Conservation (phyloP, 2,113 vertebrate species). For the Oophaga pumilio region DNA sequence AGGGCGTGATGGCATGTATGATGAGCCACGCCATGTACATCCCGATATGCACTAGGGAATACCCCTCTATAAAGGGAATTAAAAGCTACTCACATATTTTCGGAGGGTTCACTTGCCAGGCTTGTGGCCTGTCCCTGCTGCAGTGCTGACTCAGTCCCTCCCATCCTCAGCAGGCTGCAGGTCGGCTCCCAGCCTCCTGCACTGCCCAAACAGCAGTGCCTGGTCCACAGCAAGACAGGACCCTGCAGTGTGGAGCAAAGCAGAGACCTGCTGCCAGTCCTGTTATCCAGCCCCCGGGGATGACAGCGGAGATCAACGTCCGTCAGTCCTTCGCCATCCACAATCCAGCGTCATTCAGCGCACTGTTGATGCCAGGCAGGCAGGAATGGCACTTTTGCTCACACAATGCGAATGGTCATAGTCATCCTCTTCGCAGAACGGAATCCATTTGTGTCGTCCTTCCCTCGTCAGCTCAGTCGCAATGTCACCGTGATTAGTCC, state of each 20-base stretch:
- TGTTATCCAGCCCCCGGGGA: constrained; percentile 34
- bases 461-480: not conserved
- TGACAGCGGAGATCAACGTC: not conserved
- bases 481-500: constrained; percentile 24
- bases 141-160: constrained; percentile 80
- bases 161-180: constrained; percentile 73
- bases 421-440: constrained; percentile 11
- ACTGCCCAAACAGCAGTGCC: constrained; percentile 57
- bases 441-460: constrained; percentile 13
- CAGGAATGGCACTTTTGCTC: constrained; percentile 1
- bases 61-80: not conserved
- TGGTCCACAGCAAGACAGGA: constrained; percentile 52
- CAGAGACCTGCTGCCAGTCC: constrained; percentile 41
- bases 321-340: constrained; percentile 28
- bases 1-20: not conserved
- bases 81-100: constrained; percentile 76
- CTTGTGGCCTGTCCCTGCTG: constrained; percentile 77
- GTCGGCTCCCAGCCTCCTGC: constrained; percentile 58
- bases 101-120: constrained; percentile 74
- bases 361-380: not conserved
- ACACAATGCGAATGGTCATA: not conserved
- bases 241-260: constrained; percentile 44
- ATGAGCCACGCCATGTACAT: not conserved
- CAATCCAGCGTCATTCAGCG: constrained; percentile 5
- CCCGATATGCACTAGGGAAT: not conserved